Evolutionary conservation across 2,113 vertebrate genomes (phyloP).

Genomic region (Chaetodon auriga): DNA sequence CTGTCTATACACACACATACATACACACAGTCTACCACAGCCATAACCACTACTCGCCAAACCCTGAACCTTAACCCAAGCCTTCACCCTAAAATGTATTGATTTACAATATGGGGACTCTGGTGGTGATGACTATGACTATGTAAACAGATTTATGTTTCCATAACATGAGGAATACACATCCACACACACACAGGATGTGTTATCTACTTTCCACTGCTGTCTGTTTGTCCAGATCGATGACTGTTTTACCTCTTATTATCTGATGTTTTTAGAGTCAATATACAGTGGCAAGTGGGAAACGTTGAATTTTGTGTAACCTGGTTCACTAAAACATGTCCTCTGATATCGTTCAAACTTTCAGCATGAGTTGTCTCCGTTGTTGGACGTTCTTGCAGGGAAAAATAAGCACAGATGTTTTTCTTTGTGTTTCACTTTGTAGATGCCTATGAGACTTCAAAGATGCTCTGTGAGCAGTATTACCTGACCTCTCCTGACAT

Average conservation of each 20-base stretch:
- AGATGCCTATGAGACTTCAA: conserved; percentile 95
- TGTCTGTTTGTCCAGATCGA: conserved; percentile 21
- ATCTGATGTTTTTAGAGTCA: conserved; percentile 21
- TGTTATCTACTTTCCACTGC: conserved; percentile 20
- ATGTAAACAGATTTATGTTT: too few relatives aligned
- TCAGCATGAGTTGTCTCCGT: neutral
- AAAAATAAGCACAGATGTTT: neutral
- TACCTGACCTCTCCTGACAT: conserved; percentile 95
- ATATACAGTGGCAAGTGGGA: neutral
- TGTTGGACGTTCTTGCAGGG: neutral
- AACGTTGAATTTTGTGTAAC: conserved; percentile 16
- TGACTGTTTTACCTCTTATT: conserved; percentile 25
- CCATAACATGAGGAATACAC: too few relatives aligned
- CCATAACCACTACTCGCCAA: too few relatives aligned
- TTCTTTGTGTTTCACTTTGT: conserved; percentile 49
- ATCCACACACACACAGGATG: neutral
- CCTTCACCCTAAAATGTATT: too few relatives aligned
- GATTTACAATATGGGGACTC: too few relatives aligned
- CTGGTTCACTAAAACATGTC: neutral
- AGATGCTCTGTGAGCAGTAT: conserved; percentile 98
- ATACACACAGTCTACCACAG: too few relatives aligned
- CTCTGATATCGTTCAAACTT: neutral
- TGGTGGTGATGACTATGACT: too few relatives aligned
- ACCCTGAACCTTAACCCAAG: too few relatives aligned
- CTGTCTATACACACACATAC: neutral